These are phyloP conservation scores for Himantopus leucocephalus DNA, from an alignment of 2,113 vertebrate genomes.

Conservation along the genomic window DNA sequence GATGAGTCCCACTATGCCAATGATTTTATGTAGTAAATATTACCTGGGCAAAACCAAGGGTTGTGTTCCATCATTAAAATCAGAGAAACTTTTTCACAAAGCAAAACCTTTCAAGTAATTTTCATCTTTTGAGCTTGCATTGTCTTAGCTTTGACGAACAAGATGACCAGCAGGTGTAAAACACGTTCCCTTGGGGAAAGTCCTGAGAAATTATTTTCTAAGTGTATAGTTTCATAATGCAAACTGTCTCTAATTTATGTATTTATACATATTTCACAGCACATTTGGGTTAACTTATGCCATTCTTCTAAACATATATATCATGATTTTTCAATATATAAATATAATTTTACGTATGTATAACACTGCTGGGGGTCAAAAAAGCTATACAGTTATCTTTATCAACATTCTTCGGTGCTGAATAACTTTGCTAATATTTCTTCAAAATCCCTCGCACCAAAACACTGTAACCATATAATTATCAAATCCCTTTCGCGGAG, in stretches of 20 bases:
- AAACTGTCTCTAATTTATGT: neutral
- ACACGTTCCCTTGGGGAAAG: neutral
- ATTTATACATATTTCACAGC: neutral
- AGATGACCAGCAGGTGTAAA: neutral
- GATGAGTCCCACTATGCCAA: neutral
- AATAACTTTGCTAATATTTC: neutral
- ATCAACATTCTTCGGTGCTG: neutral
- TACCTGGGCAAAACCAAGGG: neutral
- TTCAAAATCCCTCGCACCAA: neutral
- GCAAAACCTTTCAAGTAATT: neutral
- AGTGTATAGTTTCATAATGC: neutral
- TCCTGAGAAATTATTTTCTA: neutral
- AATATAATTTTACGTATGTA: neutral
- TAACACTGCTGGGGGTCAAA: neutral
- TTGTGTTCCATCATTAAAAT: neutral
- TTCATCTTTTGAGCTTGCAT: neutral
- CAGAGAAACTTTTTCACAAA: neutral
- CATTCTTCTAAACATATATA: neutral
- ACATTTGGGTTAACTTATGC: neutral
- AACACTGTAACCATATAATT: neutral
- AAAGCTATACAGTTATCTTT: neutral
- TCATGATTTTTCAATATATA: neutral
- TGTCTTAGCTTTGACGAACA: neutral
- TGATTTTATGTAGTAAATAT: neutral
- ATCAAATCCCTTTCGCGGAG: neutral